Evolutionary conservation across 2,888 invertebrate species (phyloP).

Genomic region (Baccha elongata): DNA sequence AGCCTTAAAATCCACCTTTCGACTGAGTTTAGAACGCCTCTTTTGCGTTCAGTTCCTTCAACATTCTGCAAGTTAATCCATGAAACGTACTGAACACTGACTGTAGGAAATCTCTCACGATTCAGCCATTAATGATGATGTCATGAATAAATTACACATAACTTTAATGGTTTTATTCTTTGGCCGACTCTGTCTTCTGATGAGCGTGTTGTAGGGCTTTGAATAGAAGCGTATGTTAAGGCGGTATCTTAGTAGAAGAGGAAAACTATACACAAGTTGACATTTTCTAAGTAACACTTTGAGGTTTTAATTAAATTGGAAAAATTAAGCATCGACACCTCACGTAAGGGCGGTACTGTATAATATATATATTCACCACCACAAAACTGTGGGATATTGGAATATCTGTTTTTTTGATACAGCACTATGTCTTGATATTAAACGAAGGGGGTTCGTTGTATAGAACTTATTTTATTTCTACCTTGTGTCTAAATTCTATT

Average conservation of each 20-base stretch:
- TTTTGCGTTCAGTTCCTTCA: conserved; percentile 18
- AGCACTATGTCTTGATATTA: neutral
- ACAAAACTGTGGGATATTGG: conserved; percentile 46
- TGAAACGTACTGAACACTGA: conserved; percentile 16
- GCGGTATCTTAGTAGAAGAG: conserved; percentile 11
- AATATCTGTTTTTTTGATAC: conserved; percentile 20
- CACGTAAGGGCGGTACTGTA: conserved; percentile 48
- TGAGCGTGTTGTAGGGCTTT: conserved; percentile 6
- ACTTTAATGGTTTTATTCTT: conserved; percentile 66
- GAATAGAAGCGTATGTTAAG: conserved; percentile 40
- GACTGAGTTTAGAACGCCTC: conserved; percentile 34
- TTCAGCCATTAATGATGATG: conserved; percentile 72
- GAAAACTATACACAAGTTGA: conserved; percentile 56
- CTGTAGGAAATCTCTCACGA: conserved; percentile 70
- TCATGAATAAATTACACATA: conserved; percentile 73
- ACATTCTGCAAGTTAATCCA: conserved; percentile 61
- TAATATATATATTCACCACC: conserved; percentile 30
- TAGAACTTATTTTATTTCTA: conserved; percentile 25
- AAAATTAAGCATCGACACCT: conserved; percentile 69
- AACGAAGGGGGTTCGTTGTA: neutral
- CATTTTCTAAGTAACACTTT: conserved; percentile 69
- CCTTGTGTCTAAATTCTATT: conserved; percentile 54
- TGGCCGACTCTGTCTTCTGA: conserved; percentile 10
- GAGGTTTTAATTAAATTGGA: conserved; percentile 73
- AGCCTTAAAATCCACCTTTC: conserved; percentile 61